These are phyloP conservation scores for Megalops cyprinoides DNA, from an alignment of 2,797 vertebrate species.

Conservation along the genomic window DNA sequence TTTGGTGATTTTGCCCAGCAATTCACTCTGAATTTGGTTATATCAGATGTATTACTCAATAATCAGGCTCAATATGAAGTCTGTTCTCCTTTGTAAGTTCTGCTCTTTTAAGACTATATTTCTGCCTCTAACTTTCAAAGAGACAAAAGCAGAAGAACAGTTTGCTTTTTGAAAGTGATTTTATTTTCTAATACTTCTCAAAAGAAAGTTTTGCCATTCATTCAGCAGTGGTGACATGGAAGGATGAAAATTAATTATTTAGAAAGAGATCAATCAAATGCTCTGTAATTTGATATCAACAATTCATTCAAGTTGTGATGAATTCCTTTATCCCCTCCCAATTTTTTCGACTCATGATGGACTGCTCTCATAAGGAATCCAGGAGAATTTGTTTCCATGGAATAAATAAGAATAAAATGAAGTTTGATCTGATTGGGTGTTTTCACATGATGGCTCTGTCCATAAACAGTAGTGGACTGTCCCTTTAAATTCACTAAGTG, in stretches of 20 bases:
- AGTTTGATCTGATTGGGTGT: slow-evolving; percentile 65
- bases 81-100: background rate
- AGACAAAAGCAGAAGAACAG: background rate
- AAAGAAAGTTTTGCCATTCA: no score
- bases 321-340: slow-evolving; percentile 68
- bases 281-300: no score
- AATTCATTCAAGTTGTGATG: slow-evolving; percentile 57
- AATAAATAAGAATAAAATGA: slow-evolving; percentile 65
- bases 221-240: no score
- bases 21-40: no score
- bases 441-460: slow-evolving; percentile 66
- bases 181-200: no score
- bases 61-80: background rate
- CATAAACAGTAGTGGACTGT: background rate
- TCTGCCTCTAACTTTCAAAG: background rate
- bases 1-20: no score
- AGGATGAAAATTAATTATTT: no score
- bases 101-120: background rate
- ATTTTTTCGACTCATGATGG: slow-evolving; percentile 48
- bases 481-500: background rate
- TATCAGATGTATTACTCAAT: background rate
- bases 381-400: no score
- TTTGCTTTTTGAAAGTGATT: background rate
- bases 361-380: no score
- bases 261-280: no score